These are phyloP conservation scores for Polylopha cassiicola DNA, from an alignment of 2,888 invertebrate genomes.

Conservation along the genomic window DNA sequence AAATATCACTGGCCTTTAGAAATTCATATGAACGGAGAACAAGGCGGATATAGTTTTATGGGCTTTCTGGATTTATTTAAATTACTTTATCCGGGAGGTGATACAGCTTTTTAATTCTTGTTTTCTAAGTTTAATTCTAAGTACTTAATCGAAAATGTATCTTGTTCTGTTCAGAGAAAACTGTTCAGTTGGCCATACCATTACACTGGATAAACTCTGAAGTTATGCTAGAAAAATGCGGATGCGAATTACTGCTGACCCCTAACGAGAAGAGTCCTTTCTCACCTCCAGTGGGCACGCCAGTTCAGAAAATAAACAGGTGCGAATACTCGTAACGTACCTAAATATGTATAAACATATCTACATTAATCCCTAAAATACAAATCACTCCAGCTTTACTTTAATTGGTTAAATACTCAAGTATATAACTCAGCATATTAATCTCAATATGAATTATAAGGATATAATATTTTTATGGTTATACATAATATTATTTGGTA, in stretches of 20 bases:
- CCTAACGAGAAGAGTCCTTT: conserved; percentile 37
- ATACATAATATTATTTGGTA: too few species aligned
- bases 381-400: too few species aligned
- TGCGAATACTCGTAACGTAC: too few species aligned
- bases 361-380: too few species aligned
- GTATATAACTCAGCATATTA: too few species aligned
- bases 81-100: conserved; percentile 64
- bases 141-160: not conserved
- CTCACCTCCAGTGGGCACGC: conserved; percentile 20
- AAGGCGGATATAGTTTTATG: conserved; percentile 47
- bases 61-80: conserved; percentile 51
- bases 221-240: conserved; percentile 45
- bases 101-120: not conserved
- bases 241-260: conserved; percentile 42
- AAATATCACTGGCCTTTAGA: conserved; percentile 59
- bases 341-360: too few species aligned
- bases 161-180: conserved; percentile 36
- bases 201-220: conserved; percentile 48
- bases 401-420: too few species aligned
- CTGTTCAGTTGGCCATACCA: conserved; percentile 47
- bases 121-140: not conserved
- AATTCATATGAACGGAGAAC: conserved; percentile 45
- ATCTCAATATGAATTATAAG: too few species aligned
- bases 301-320: conserved; percentile 6
- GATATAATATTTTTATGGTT: too few species aligned